These are phyloP conservation scores for Yasuhikotakia modesta DNA, from an alignment of 2,797 vertebrate genomes.

Conservation along the genomic window DNA sequence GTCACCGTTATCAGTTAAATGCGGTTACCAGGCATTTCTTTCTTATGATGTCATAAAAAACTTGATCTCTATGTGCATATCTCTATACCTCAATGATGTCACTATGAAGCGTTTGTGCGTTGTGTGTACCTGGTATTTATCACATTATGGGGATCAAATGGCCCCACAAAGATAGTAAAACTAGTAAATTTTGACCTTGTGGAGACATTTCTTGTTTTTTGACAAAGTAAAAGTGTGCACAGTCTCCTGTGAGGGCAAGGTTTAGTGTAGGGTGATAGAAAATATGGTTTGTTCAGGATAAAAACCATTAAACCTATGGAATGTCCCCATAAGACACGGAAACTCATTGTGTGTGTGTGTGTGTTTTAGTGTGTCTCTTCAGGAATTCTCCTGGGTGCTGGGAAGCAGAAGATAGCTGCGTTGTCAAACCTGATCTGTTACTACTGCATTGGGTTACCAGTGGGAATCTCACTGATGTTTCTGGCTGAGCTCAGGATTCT, in stretches of 20 bases:
- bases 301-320: too few species aligned
- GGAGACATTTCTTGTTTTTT: too few species aligned
- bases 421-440: conserved; percentile 84
- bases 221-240: too few species aligned
- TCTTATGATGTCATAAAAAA: background rate
- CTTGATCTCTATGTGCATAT: background rate
- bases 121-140: too few species aligned
- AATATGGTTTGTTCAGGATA: too few species aligned
- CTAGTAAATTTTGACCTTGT: too few species aligned
- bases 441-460: conserved; percentile 83
- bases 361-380: conserved; percentile 80
- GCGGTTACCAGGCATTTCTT: background rate
- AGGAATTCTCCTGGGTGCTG: conserved; percentile 85
- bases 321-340: too few species aligned
- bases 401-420: conserved; percentile 90
- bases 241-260: too few species aligned
- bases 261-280: too few species aligned
- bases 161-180: too few species aligned
- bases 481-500: conserved; percentile 77
- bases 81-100: background rate
- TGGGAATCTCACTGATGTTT: conserved; percentile 87
- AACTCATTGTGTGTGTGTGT: too few species aligned
- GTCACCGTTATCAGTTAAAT: conserved; percentile 7
- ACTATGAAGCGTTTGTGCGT: conserved; percentile 16
- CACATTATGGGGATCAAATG: too few species aligned